Percentiles rank a stretch among this genome's conserved stretches.
Conservation (phyloP, 2,888 invertebrate species). For the Plagodis pulveraria region DNA sequence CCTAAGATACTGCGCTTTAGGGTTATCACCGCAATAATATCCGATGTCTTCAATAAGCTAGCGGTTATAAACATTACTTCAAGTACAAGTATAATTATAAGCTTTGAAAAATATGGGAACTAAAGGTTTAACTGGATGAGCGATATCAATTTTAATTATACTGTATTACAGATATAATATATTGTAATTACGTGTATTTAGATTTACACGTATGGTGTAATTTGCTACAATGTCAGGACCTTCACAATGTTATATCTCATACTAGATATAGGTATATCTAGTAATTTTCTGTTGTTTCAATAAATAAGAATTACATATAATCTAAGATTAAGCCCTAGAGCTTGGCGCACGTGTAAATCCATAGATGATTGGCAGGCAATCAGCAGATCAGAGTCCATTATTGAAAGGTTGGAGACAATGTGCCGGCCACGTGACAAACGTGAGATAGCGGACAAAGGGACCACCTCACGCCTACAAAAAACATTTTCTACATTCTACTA, state of each 20-base stretch:
- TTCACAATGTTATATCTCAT: not conserved
- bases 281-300: conserved; percentile 5
- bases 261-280: not conserved
- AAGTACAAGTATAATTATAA: no score
- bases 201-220: not conserved
- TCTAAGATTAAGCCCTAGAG: conserved; percentile 23
- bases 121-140: no score
- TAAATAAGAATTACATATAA: conserved; percentile 18
- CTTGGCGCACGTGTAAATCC: conserved; percentile 54
- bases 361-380: conserved; percentile 68
- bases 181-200: no score
- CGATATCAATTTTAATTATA: no score
- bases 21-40: no score
- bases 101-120: no score
- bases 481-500: conserved; percentile 71
- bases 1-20: no score
- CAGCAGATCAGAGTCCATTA: conserved; percentile 62
- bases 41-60: no score
- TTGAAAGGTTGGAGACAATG: conserved; percentile 64
- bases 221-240: conserved; percentile 1
- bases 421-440: conserved; percentile 70
- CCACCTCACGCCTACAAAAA: conserved; percentile 55
- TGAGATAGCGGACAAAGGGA: conserved; percentile 69
- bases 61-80: no score
- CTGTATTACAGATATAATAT: no score